phyloP scores from a whole-genome alignment of 1,140 invertebrate genomes.

The Lasioglossum baleicum region DNA sequence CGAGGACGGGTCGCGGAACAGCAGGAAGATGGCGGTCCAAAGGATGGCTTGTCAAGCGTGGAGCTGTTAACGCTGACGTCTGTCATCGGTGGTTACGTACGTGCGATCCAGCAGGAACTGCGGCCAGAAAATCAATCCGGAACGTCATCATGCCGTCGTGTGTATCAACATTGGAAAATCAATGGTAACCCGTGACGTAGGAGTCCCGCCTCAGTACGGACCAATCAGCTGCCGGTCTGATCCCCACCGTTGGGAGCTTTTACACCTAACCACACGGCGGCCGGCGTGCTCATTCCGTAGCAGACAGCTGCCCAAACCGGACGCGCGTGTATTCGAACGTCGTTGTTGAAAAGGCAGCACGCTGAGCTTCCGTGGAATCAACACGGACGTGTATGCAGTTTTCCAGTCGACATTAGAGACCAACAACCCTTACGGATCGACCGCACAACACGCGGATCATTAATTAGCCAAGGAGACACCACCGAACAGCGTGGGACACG shows the following conservation, averaged over 20 bases:
- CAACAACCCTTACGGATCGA: background rate
- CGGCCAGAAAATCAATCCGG: slow-evolving; percentile 67
- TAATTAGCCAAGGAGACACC: too few relatives aligned
- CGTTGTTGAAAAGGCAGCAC: slow-evolving; percentile 44
- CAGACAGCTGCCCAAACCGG: slow-evolving; percentile 62
- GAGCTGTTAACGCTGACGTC: background rate
- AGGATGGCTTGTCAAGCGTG: background rate
- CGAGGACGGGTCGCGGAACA: slow-evolving; percentile 6
- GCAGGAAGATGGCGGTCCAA: background rate
- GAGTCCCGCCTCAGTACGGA: slow-evolving; percentile 71
- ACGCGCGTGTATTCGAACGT: slow-evolving; percentile 46
- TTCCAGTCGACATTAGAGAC: slow-evolving; percentile 50
- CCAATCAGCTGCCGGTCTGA: slow-evolving; percentile 63
- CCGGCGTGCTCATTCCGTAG: slow-evolving; percentile 72
- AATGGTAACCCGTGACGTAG: slow-evolving; percentile 77
- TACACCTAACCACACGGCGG: slow-evolving; percentile 50
- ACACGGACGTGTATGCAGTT: slow-evolving; percentile 61
- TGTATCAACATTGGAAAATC: slow-evolving; percentile 79
- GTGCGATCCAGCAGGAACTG: slow-evolving; percentile 66
- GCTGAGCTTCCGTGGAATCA: slow-evolving; percentile 9
- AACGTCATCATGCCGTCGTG: slow-evolving; percentile 66
- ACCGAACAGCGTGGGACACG: too few relatives aligned
- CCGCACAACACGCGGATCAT: too few relatives aligned
- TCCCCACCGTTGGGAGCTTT: slow-evolving; percentile 36
- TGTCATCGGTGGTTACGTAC: background rate